Percentiles rank a stretch among this genome's conserved stretches.
These are phyloP conservation scores for Amblyopsis hoosieri DNA, from an alignment of 2,797 vertebrate genomes.

Conservation along the genomic window DNA sequence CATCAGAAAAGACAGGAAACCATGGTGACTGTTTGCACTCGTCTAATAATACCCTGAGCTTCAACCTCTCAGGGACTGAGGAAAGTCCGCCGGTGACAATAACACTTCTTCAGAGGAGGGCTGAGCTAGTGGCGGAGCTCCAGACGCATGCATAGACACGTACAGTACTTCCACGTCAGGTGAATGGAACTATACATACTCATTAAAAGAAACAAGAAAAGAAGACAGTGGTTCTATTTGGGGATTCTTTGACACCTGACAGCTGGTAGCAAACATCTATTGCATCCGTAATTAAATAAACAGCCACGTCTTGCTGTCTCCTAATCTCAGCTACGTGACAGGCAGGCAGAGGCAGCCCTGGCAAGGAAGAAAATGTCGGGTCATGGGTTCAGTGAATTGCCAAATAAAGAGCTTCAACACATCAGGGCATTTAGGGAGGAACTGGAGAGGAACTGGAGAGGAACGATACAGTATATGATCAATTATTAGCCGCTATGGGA, in stretches of 20 bases:
- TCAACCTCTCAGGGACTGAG: slow-evolving; percentile 45
- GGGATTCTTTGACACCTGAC: slow-evolving; percentile 3
- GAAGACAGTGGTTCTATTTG: slow-evolving; percentile 69
- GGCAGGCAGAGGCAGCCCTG: slow-evolving; percentile 58
- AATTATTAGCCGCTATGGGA: slow-evolving; percentile 53
- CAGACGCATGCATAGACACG: slow-evolving; percentile 77
- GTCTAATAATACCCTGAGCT: slow-evolving; percentile 52
- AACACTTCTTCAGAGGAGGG: slow-evolving; percentile 56
- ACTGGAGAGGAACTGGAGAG: slow-evolving; percentile 59
- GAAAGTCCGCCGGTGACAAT: slow-evolving; percentile 62
- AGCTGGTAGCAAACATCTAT: no score
- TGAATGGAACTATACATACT: no score
- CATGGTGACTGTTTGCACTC: slow-evolving; percentile 14
- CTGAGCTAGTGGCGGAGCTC: slow-evolving; percentile 60
- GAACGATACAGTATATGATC: slow-evolving; percentile 69
- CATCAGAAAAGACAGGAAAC: slow-evolving; percentile 42
- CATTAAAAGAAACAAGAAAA: slow-evolving; percentile 64
- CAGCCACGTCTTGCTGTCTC: no score
- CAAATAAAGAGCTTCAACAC: slow-evolving; percentile 76
- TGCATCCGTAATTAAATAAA: no score
- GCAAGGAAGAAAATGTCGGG: slow-evolving; percentile 74
- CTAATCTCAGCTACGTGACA: background rate
- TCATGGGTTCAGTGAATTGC: slow-evolving; percentile 77
- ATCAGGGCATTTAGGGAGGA: slow-evolving; percentile 73
- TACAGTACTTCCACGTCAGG: slow-evolving; percentile 25